Evolutionary conservation across 2,888 invertebrate genomes (phyloP).

Genomic region (Pammene fasciana): DNA sequence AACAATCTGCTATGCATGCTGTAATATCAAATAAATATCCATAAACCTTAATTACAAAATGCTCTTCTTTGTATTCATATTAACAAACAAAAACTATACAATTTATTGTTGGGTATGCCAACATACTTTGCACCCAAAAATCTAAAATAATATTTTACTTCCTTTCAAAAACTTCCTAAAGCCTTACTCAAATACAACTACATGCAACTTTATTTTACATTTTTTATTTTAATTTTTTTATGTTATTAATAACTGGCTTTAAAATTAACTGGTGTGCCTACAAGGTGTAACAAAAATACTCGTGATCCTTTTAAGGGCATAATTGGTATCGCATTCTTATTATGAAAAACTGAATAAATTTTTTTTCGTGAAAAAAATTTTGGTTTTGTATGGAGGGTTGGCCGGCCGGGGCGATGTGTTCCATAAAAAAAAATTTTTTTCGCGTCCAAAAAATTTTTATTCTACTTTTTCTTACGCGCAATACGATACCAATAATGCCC

Average conservation of each 20-base stretch:
- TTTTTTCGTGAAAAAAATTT: no score
- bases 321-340: no score
- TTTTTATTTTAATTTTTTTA: neutral
- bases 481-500: no score
- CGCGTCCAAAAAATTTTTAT: no score
- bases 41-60: slow-evolving; percentile 39
- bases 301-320: no score
- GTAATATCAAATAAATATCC: slow-evolving; percentile 42
- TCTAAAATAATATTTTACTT: neutral
- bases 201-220: neutral
- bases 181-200: slow-evolving; percentile 10
- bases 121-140: neutral
- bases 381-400: no score
- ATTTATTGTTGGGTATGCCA: slow-evolving; percentile 9
- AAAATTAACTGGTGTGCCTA: neutral
- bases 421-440: no score
- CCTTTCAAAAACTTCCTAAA: neutral
- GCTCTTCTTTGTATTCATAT: slow-evolving; percentile 40
- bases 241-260: slow-evolving; percentile 1
- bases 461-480: no score
- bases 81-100: slow-evolving; percentile 33
- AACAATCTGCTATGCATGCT: slow-evolving; percentile 39
- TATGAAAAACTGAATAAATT: no score
- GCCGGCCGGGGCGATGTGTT: no score
- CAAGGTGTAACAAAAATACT: no score